Base-by-base conservation (phyloP, 2,113 vertebrate species). In the Chaetorhynchus papuensis region DNA sequence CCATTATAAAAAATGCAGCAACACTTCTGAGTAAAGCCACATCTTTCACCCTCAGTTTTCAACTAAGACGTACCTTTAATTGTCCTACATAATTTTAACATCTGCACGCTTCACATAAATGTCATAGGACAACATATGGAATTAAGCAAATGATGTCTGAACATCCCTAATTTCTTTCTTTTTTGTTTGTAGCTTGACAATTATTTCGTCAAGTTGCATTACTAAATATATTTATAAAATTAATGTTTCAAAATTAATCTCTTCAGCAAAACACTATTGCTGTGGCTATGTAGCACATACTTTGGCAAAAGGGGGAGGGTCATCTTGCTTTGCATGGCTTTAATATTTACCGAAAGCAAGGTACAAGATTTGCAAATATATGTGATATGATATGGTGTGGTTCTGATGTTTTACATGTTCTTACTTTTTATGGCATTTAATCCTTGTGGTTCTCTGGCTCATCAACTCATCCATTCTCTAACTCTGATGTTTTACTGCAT, bases 371-470 rank as follows among this genome's bases (percentile, higher is more conserved):
- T 64, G 15, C 7, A 78, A 75, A 50, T 57, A 53, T 57, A 21
- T 7, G 3, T 0, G 0, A n/a, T 33, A 28, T 0, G 0, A 15
- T 33, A 17, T 2, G 8, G 3, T 35, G 8, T 11, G 11, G 20
- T 76, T 56, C 39, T 56, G 7, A 56, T 44, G 16, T 64, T 63
- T 54, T 75, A 12, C 6, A 3, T 31, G 3, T 59, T 92, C 10
- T 60, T 69, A 15, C 22, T 65, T 57, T 59, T 7, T 41, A 18
- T 28, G 2, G 0, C 19, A 15, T 54, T 84, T 87, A 60, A 52
- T 61, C 41, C 5, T 87, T 2, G 2, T 39, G 45, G 3, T 63
- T 84, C 4, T 53, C 13, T 63, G 69, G n/a, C 28, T 84, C 26
- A 18, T 70, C 21, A 30, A 3, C 17, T 70, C 30, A 4, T 63